Evolutionary conservation across 2,113 vertebrate species (phyloP).

Genomic region (Saccopteryx bilineata): DNA sequence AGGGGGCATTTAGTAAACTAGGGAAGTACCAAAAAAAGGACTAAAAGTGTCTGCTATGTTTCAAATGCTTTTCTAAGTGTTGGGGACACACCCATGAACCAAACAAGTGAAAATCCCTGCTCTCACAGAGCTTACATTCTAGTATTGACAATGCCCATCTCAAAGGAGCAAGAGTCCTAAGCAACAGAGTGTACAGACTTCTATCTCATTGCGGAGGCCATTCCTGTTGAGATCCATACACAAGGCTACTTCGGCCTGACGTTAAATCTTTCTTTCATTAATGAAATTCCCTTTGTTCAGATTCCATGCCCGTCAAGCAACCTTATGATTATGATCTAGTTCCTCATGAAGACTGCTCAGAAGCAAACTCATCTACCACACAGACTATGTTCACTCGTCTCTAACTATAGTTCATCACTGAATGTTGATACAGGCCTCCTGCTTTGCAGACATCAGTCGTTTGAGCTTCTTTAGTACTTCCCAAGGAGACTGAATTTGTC

Average conservation of each 20-base stretch:
- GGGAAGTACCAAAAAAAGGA: background rate
- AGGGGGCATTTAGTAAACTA: background rate
- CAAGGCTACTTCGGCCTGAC: background rate
- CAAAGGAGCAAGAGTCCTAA: background rate
- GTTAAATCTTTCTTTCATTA: background rate
- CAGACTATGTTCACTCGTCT: background rate
- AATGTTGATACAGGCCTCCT: background rate
- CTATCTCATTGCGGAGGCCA: background rate
- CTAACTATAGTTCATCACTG: background rate
- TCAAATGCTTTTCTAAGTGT: conserved; percentile 8
- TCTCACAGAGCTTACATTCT: background rate
- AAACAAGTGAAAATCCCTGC: conserved; percentile 4
- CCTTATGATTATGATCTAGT: background rate
- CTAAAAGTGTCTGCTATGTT: background rate
- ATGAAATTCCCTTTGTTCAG: background rate
- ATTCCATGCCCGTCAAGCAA: background rate
- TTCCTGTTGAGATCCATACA: background rate
- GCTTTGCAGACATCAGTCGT: background rate
- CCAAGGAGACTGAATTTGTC: background rate
- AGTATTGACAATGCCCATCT: background rate
- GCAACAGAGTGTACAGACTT: background rate
- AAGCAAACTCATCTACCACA: background rate
- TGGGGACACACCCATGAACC: background rate
- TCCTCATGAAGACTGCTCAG: background rate
- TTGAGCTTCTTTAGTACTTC: background rate